These are phyloP conservation scores for Baccha elongata DNA, from an alignment of 2,888 invertebrate species.

Conservation along the genomic window DNA sequence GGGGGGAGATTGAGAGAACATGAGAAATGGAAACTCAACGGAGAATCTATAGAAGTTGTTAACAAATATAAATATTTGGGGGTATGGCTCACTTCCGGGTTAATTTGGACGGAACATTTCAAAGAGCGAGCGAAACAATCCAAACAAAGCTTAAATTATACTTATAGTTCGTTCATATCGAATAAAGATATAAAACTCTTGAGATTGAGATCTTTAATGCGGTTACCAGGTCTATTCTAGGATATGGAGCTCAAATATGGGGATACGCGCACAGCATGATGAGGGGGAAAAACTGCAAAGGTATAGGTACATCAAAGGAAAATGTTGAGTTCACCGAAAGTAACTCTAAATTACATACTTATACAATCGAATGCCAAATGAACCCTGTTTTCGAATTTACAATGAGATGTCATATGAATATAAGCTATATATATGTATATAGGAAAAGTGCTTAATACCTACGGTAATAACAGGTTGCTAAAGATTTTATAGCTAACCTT, in stretches of 20 bases:
- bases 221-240: neutral
- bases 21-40: neutral
- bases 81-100: neutral
- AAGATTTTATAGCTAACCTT: neutral
- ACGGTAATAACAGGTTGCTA: neutral
- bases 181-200: neutral
- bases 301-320: neutral
- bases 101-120: neutral
- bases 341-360: neutral
- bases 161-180: neutral
- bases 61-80: neutral
- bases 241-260: neutral
- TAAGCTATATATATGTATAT: too few relatives aligned
- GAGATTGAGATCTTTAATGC: neutral
- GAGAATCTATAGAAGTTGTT: neutral
- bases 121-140: neutral
- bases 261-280: neutral
- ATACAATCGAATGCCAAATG: neutral
- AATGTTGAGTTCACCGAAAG: neutral
- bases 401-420: neutral
- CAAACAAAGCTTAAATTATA: neutral
- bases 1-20: neutral
- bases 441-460: neutral
- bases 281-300: neutral
- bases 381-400: neutral